Conservation (phyloP, 2,113 vertebrate genomes). For the Carlito syrichta region DNA sequence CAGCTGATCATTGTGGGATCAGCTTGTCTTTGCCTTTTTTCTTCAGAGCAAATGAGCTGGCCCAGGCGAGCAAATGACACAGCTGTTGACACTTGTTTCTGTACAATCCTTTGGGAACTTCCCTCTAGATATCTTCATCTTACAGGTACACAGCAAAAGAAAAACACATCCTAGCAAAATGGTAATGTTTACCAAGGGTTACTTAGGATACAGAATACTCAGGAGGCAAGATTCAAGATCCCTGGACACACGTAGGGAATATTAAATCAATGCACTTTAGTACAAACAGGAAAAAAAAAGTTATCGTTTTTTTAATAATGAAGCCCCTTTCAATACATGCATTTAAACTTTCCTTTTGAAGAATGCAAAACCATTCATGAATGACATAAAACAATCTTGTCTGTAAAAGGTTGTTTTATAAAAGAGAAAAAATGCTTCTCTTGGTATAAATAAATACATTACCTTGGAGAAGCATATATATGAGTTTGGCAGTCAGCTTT, state of each 20-base stretch:
- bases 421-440: neutral
- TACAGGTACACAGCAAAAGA: neutral
- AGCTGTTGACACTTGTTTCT: slow-evolving; percentile 41
- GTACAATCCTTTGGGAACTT: neutral
- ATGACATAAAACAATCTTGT: neutral
- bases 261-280: neutral
- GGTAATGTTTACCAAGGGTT: neutral
- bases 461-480: neutral
- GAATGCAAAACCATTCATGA: neutral
- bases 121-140: neutral
- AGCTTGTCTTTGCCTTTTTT: slow-evolving; percentile 48
- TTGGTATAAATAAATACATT: neutral
- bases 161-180: neutral
- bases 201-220: neutral
- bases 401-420: neutral
- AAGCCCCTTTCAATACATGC: neutral
- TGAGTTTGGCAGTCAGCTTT: neutral
- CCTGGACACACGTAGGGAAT: neutral
- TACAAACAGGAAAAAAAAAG: neutral
- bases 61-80: neutral
- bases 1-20: slow-evolving; percentile 28
- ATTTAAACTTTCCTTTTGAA: neutral
- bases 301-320: slow-evolving; percentile 1
- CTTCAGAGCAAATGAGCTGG: slow-evolving; percentile 17
- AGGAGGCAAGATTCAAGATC: neutral